Evolutionary conservation across 2,113 vertebrate species (phyloP), one percentile per base, ranked within the genome.

Genomic region (Lagenorhynchus albirostris): DNA sequence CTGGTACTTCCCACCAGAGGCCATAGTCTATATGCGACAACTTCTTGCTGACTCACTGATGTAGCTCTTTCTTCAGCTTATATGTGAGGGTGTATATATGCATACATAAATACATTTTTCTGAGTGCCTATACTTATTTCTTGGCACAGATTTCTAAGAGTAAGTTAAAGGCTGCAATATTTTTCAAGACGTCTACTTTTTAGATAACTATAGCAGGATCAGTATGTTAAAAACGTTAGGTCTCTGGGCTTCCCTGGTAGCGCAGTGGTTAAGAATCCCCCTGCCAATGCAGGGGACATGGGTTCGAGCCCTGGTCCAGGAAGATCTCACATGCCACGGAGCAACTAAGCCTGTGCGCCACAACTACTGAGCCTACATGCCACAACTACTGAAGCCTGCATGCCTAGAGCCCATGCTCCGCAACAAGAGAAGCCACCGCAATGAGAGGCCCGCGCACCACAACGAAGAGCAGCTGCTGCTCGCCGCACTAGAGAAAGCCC

Each of bases 161-260:
- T 53, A 91, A 83, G 33, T 70, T 80, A 71, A 94, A 85, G 60
- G 18, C 20, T 26, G 14, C 17, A 80, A 91, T 62, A 63, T 76
- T 90, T 92, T 77, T 83, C 44, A 96, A 96, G 67, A 91, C 25
- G 8, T 95, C 47, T 95, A 82, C 36, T 67, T 97, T 92, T 92
- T 65, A 82, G 89, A 55, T 38, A 92, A 86, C 33, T 89, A 25
- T 74, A 95, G 60, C 41, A 81, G 15, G 5, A 70, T 58, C 63
- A 70, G 3, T 41, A 47, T 68, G 58, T 67, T 94, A 58, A 58
- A 58, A 58, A 82, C 0, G 82, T 23, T 7, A 67, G 31, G 17
- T 18, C 62, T 95, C 68, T 53, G 53, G 41, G 41, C 26, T 47
- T 76, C 41, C 73, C 41, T 31, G 47, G 26, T 53, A 15, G 26